A percentile compares a stretch with the other conserved stretches of the same genome.
Conservation (phyloP, 2,888 invertebrate species). For the Drosophila fungiperda region DNA sequence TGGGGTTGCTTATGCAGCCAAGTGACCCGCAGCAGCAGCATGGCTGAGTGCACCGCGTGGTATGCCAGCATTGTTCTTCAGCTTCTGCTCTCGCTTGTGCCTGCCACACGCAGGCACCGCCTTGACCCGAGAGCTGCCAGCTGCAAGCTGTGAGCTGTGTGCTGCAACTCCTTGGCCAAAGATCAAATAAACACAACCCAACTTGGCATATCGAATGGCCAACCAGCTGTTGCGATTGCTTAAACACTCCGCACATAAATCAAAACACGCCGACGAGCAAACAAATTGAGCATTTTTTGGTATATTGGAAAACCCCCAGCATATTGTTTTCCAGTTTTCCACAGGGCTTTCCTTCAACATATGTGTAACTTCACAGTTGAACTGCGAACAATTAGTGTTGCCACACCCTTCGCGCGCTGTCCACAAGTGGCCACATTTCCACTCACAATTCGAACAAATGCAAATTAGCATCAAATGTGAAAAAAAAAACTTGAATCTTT, state of each 20-base stretch:
- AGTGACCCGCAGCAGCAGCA: slow-evolving; percentile 74
- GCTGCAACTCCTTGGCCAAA: slow-evolving; percentile 62
- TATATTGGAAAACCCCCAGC: slow-evolving; percentile 36
- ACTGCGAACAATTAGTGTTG: slow-evolving; percentile 57
- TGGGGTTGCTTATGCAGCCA: slow-evolving; percentile 63
- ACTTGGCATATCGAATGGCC: slow-evolving; percentile 66
- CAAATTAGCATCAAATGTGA: slow-evolving; percentile 39
- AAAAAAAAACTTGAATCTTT: background rate
- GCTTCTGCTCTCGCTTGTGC: slow-evolving; percentile 62
- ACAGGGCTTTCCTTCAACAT: slow-evolving; percentile 41
- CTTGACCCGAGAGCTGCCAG: slow-evolving; percentile 61
- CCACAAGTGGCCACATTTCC: slow-evolving; percentile 55
- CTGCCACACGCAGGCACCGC: slow-evolving; percentile 74
- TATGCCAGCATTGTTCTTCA: slow-evolving; percentile 53
- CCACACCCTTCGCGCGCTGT: slow-evolving; percentile 50
- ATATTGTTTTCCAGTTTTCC: slow-evolving; percentile 28
- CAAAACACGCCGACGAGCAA: slow-evolving; percentile 63
- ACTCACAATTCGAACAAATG: slow-evolving; percentile 27
- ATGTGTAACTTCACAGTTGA: slow-evolving; percentile 75
- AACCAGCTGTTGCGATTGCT: slow-evolving; percentile 68
- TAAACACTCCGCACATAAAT: slow-evolving; percentile 42
- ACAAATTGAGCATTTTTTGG: slow-evolving; percentile 54
- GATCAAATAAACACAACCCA: slow-evolving; percentile 44
- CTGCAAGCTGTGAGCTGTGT: slow-evolving; percentile 47
- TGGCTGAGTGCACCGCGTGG: slow-evolving; percentile 23